Evolutionary conservation across 2,113 vertebrate genomes (phyloP).

Genomic region (Maccullochella peelii): DNA sequence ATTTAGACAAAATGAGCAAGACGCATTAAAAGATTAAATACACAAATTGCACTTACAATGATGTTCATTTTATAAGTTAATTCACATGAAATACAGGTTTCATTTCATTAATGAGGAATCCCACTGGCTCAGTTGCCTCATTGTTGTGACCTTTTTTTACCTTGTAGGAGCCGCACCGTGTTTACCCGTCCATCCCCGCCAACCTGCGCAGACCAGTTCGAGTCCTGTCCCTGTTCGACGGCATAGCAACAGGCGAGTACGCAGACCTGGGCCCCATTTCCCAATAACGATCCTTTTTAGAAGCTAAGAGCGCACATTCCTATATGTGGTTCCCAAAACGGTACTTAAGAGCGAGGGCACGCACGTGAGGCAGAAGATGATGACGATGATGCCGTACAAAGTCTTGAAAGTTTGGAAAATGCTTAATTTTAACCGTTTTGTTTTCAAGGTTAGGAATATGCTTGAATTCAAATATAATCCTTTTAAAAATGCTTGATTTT

Average conservation of each 20-base stretch:
- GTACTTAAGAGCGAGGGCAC: no score
- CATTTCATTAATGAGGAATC: no score
- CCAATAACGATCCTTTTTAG: neutral
- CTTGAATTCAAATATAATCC: no score
- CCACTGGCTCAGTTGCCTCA: neutral
- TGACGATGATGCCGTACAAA: no score
- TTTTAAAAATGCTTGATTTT: no score
- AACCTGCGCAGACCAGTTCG: slow-evolving; percentile 87
- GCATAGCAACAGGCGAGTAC: slow-evolving; percentile 90
- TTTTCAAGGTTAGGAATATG: no score
- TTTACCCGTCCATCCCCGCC: slow-evolving; percentile 90
- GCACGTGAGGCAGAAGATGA: no score
- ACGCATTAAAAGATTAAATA: no score
- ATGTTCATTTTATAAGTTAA: neutral
- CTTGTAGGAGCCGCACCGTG: slow-evolving; percentile 89
- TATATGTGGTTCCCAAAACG: no score
- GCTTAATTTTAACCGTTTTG: no score
- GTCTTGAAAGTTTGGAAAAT: no score
- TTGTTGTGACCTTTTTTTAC: neutral
- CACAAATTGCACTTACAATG: no score
- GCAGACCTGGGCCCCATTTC: neutral
- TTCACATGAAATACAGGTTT: neutral
- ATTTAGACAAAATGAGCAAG: neutral
- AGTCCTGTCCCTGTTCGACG: slow-evolving; percentile 95
- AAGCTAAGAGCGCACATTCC: neutral